Base-by-base conservation (phyloP, 1,140 invertebrate genomes). In the Hyposmocoma kahamanoa region DNA sequence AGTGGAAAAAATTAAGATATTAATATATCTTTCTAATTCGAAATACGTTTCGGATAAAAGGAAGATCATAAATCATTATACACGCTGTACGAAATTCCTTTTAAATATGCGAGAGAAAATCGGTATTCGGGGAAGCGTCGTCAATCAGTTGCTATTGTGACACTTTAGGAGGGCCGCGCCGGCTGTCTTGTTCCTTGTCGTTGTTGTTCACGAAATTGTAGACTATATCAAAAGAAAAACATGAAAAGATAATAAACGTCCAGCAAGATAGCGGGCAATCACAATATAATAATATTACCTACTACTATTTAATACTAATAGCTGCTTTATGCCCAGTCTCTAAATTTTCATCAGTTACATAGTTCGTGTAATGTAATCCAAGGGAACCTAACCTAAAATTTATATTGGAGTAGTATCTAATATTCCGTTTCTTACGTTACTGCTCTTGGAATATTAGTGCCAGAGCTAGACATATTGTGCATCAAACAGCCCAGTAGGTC, bases 1-100 rank as follows among this genome's bases (percentile, higher is more conserved):
- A 67, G 72, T 83, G 79, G 81, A 85, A 85, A 85, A 83, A 85
- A 85, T 83, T 62, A 81, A 85, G 81, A 85, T 83, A 84, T 84
- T 83, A 84, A 81, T 83, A 81, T 83, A 83, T 84, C 81, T 81
- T 81, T 82, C 79, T 83, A 83, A 85, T 83, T 80, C 73, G 77
- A 82, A 84, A 85, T 81, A 83, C 76, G 78, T 79, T 82, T 70
- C 63, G 73, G 67, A 84, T 81, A 84, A 82, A 84, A 64, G 66
- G 77, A 60, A 46, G 44, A 65, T 65, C 62, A 60, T 68, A 68
- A 68, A 68, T 68, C 66, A 68, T 68, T 62, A 51, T 56, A 49
- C 50, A 46, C 30, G 50, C 38, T 34, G 62, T 62, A 71, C 60
- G 63, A 67, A 67, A 67, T 64, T 52, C 50, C 45, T 67, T 70